A percentile compares a stretch with the other conserved stretches of the same genome.
Conservation (phyloP, 1,140 invertebrate species). For the Orchesella cincta region DNA sequence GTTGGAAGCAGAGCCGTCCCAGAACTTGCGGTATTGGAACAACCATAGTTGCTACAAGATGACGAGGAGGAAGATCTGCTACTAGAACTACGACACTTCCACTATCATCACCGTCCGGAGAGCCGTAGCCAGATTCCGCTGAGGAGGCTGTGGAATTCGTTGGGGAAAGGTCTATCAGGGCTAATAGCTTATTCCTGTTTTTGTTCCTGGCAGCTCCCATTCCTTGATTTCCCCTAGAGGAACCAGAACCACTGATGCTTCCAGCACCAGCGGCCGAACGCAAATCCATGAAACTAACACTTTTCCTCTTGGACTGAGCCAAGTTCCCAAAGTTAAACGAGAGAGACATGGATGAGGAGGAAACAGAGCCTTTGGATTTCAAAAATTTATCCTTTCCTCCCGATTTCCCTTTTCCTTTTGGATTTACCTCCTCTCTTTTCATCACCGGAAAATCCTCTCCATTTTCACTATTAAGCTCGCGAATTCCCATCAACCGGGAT, state of each 20-base stretch:
- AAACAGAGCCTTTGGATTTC: neutral
- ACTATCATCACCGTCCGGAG: conserved; percentile 7
- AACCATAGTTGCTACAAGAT: neutral
- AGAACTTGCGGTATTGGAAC: too few species aligned
- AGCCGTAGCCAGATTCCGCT: neutral
- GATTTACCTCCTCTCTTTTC: neutral
- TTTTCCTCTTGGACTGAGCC: conserved; percentile 39
- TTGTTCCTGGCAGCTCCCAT: neutral
- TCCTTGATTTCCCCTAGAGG: neutral
- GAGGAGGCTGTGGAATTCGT: neutral
- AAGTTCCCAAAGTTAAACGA: conserved; percentile 24
- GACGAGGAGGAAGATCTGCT: neutral
- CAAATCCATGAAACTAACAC: conserved; percentile 50
- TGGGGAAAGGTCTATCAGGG: conserved; percentile 8
- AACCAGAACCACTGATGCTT: conserved; percentile 27
- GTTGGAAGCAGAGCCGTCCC: too few species aligned
- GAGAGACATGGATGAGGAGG: neutral
- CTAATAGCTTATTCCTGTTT: conserved; percentile 8
- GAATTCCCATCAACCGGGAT: conserved; percentile 41
- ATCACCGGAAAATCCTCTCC: neutral
- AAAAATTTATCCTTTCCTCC: neutral
- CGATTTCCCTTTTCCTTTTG: neutral
- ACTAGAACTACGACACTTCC: conserved; percentile 13
- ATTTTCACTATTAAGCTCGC: conserved; percentile 46
- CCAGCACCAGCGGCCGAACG: conserved; percentile 37